These are phyloP conservation scores for Diadegma fenestrale DNA, from an alignment of 2,888 invertebrate genomes.

Conservation along the genomic window DNA sequence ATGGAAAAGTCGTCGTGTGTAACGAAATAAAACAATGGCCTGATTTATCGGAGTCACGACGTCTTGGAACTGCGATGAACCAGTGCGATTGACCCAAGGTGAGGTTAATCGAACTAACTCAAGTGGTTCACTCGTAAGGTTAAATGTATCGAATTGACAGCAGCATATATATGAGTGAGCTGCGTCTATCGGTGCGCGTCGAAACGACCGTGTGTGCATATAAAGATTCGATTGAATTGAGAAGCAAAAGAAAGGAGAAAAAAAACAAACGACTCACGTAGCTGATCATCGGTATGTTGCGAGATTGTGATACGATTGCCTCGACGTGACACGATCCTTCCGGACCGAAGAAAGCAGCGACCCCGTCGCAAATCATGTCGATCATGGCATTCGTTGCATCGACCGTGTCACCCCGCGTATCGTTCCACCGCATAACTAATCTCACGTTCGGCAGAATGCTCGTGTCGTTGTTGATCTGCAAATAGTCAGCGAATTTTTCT, in stretches of 20 bases:
- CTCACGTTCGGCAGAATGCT: constrained; percentile 91
- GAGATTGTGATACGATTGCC: constrained; percentile 96
- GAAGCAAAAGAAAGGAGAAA: neutral
- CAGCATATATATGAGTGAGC: neutral
- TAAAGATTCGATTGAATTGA: neutral
- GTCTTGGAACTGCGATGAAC: neutral
- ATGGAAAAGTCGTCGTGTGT: neutral
- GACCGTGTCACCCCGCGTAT: constrained; percentile 94
- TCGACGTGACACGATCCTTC: constrained; percentile 98
- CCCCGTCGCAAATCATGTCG: constrained; percentile 95
- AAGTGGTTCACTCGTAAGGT: constrained; percentile 3
- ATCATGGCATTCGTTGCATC: constrained; percentile 93
- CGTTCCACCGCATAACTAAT: constrained; percentile 91
- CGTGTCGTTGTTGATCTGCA: constrained; percentile 90
- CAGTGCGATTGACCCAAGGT: constrained; percentile 32
- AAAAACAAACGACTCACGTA: constrained; percentile 90
- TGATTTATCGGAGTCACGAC: constrained; percentile 21
- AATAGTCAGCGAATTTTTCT: constrained; percentile 39
- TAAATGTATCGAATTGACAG: constrained; percentile 1
- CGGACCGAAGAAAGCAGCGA: constrained; percentile 97
- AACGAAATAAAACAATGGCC: neutral
- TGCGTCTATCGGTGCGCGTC: neutral
- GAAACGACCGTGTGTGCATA: neutral
- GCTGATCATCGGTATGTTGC: constrained; percentile 98
- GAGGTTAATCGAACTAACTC: constrained; percentile 41